phyloP scores from a whole-genome alignment of 2,113 vertebrate species.

The Brachypodius melanocephalos region DNA sequence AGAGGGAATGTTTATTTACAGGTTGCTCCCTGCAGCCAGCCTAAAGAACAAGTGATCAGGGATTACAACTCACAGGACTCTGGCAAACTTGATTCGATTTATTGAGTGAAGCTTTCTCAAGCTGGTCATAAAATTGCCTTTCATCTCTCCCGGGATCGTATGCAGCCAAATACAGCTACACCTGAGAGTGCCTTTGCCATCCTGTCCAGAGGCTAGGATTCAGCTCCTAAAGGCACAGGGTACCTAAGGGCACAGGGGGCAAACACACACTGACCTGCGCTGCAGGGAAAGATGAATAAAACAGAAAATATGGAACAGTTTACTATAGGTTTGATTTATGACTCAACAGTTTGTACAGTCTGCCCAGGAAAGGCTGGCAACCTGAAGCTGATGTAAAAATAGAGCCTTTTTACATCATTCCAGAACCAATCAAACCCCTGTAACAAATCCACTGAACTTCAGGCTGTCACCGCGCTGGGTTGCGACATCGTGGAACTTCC shows the following conservation, averaged over 20 bases:
- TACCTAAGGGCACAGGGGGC: background rate
- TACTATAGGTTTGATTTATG: background rate
- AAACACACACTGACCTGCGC: background rate
- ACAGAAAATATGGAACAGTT: background rate
- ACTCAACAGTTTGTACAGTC: background rate
- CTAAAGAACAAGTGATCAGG: background rate
- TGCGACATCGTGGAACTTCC: background rate
- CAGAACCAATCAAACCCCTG: background rate
- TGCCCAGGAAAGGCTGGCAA: constrained; percentile 17
- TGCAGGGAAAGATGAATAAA: background rate
- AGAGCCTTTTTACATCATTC: background rate
- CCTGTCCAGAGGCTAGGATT: background rate
- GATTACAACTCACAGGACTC: background rate
- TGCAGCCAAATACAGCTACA: background rate
- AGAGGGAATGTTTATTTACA: background rate
- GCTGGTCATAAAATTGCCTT: background rate
- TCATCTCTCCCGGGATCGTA: background rate
- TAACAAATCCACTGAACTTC: background rate
- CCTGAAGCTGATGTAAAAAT: constrained; percentile 24
- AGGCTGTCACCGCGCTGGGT: rapidly evolving
- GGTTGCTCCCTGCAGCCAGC: background rate
- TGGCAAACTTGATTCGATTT: background rate
- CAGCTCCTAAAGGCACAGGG: background rate
- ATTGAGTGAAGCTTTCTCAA: background rate
- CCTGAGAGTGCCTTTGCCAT: background rate